phyloP scores from a whole-genome alignment of 92 coral and sea anemone genomes.

The Porites evermanni region DNA sequence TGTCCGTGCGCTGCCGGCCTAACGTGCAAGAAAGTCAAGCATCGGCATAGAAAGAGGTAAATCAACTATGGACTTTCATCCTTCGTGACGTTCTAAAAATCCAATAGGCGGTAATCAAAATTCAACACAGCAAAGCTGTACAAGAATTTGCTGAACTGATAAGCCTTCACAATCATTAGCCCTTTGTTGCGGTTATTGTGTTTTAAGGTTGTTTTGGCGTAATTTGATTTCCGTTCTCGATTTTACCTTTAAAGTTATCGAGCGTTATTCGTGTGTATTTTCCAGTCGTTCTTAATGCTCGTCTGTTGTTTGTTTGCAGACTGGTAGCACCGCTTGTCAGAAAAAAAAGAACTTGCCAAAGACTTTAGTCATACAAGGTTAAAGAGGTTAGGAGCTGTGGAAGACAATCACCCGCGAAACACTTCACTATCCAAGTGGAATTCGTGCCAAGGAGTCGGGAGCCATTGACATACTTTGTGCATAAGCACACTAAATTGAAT shows the following conservation, averaged over 20 bases:
- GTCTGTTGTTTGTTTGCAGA: conserved; percentile 53
- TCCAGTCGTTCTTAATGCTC: neutral
- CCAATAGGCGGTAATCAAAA: conserved; percentile 10
- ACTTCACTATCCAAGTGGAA: neutral
- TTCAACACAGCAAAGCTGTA: conserved; percentile 17
- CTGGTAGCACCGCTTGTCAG: conserved; percentile 22
- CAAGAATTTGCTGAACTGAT: conserved; percentile 20
- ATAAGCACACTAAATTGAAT: conserved; percentile 29
- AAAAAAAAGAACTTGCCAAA: conserved; percentile 51
- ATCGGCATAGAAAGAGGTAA: conserved; percentile 77
- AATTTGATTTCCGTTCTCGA: conserved; percentile 7
- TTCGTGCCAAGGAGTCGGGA: conserved; percentile 12
- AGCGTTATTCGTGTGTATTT: neutral
- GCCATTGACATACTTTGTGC: conserved; percentile 33
- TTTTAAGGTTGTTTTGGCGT: neutral
- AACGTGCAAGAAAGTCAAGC: conserved; percentile 76
- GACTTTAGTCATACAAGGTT: conserved; percentile 31
- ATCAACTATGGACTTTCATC: neutral
- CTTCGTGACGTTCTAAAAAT: neutral
- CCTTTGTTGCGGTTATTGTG: conserved; percentile 14
- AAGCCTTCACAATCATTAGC: neutral
- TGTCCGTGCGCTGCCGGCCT: conserved; percentile 95
- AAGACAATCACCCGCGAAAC: conserved; percentile 2
- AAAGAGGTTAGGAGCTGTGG: neutral
- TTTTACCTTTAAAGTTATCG: conserved; percentile 19